Evolutionary conservation across 2,113 vertebrate genomes (phyloP).

Genomic region (Condylura cristata): DNA sequence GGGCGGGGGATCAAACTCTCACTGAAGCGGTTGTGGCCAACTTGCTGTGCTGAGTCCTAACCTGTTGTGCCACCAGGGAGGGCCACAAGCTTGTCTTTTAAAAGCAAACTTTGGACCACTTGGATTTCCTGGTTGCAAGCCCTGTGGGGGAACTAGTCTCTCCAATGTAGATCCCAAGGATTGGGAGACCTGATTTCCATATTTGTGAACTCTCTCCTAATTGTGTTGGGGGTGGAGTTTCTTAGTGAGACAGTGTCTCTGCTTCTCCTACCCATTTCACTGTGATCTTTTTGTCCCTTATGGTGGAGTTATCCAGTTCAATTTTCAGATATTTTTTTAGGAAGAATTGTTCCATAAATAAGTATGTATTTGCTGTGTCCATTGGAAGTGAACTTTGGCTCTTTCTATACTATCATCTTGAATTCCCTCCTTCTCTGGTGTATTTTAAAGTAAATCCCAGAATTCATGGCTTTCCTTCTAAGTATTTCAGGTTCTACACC

Average conservation of each 20-base stretch:
- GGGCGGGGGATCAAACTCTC: no score
- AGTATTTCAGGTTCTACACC: background rate
- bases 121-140: background rate
- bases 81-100: background rate
- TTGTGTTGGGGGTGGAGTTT: background rate
- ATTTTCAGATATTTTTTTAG: background rate
- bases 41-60: no score
- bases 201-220: background rate
- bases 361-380: background rate
- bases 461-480: background rate
- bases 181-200: background rate
- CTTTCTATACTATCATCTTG: background rate
- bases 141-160: background rate
- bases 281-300: background rate
- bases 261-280: background rate
- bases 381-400: background rate
- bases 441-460: background rate
- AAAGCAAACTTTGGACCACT: background rate
- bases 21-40: no score
- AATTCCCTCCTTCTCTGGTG: background rate
- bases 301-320: background rate
- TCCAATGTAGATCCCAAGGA: background rate
- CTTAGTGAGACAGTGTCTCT: background rate
- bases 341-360: background rate
- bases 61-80: no score